A percentile compares a stretch with the other conserved stretches of the same genome.
phyloP scores from a whole-genome alignment of 92 coral and sea anemone genomes.

The Paramuricea clavata region DNA sequence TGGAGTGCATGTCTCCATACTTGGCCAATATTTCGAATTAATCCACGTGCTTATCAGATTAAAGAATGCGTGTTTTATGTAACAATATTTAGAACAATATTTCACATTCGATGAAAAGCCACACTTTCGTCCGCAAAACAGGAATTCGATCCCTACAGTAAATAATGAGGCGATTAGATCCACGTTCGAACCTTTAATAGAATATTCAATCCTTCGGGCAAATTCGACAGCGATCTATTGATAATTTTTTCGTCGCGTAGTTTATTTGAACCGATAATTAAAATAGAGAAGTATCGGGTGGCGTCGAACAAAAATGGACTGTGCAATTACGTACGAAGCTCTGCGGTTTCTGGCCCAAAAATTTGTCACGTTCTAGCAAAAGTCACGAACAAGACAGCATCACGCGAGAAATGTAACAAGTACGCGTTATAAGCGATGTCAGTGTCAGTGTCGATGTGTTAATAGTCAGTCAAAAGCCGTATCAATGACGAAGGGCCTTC shows the following conservation, averaged over 20 bases:
- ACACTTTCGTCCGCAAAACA: neutral
- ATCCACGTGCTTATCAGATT: neutral
- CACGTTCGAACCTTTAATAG: too few species aligned
- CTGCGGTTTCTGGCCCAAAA: too few species aligned
- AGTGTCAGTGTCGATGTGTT: too few species aligned
- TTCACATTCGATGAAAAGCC: neutral
- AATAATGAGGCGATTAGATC: too few species aligned
- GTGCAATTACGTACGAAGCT: too few species aligned
- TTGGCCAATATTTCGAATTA: neutral
- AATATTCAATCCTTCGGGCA: conserved; percentile 8
- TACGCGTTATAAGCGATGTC: too few species aligned
- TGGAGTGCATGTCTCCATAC: neutral
- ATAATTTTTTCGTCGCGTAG: neutral
- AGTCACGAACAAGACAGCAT: neutral
- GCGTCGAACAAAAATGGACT: neutral
- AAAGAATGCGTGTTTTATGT: neutral
- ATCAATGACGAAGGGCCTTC: too few species aligned
- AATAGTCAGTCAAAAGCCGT: too few species aligned
- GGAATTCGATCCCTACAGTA: neutral
- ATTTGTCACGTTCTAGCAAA: too few species aligned
- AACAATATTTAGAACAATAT: neutral
- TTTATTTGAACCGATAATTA: neutral
- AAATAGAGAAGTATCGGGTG: neutral
- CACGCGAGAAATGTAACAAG: too few species aligned
- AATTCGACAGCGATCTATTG: neutral